phyloP scores from a whole-genome alignment of 2,888 invertebrate species.

The Phytoseiulus persimilis region DNA sequence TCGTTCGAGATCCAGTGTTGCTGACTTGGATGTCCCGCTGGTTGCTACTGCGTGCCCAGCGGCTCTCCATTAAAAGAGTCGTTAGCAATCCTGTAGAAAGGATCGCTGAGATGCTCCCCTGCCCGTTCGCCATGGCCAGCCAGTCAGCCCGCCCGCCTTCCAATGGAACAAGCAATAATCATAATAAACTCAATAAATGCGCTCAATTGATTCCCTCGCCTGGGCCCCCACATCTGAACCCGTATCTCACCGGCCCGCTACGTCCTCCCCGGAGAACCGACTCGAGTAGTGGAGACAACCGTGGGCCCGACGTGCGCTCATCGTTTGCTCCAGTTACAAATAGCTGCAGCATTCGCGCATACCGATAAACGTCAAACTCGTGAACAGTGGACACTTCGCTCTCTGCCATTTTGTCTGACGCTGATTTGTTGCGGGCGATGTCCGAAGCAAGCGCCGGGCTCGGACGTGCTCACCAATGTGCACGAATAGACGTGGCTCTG shows the following conservation, averaged over 20 bases:
- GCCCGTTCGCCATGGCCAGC: not conserved
- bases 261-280: not conserved
- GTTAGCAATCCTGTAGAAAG: not conserved
- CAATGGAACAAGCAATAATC: conserved; percentile 5
- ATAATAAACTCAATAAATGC: conserved; percentile 5
- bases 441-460: not conserved
- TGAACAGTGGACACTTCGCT: not conserved
- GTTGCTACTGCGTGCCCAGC: not conserved
- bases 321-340: not conserved
- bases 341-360: not conserved
- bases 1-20: not conserved
- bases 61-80: conserved; percentile 5
- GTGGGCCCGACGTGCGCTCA: not conserved
- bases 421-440: not conserved
- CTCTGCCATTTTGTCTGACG: not conserved
- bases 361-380: not conserved
- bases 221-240: not conserved
- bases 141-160: not conserved
- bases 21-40: not conserved
- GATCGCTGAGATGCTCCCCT: not conserved
- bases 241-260: not conserved
- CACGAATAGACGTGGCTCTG: not conserved
- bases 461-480: not conserved
- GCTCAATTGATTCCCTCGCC: not conserved
- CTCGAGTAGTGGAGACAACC: not conserved